A percentile compares a stretch with the other conserved stretches of the same genome.
Conservation (phyloP, 2,797 vertebrate genomes). For the Catamblyrhynchus diadema region DNA sequence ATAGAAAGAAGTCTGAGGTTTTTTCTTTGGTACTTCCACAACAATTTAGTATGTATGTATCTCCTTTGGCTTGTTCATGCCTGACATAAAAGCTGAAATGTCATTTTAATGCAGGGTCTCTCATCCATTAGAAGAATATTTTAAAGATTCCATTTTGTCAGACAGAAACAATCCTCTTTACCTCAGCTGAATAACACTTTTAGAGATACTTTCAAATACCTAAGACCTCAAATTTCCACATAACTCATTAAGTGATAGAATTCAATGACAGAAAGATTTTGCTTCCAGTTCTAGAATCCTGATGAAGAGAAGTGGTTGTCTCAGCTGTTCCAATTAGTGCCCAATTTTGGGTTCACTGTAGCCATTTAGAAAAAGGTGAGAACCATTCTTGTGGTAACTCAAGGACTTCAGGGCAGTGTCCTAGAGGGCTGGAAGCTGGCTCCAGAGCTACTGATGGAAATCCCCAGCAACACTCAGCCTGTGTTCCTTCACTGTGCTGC, state of each 20-base stretch:
- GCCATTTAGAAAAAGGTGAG: not conserved
- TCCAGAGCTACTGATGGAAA: not conserved
- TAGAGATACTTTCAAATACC: not conserved
- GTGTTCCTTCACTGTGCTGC: not conserved
- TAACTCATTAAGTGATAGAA: not conserved
- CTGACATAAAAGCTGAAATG: conserved; percentile 8
- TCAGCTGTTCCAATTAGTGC: not conserved
- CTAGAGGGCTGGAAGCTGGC: not conserved
- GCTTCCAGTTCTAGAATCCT: not conserved
- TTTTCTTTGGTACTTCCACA: not conserved
- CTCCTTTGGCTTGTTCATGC: conserved; percentile 2
- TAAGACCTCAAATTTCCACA: not conserved
- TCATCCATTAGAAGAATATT: not conserved
- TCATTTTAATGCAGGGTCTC: not conserved
- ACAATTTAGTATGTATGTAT: not conserved
- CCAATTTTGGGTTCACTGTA: not conserved
- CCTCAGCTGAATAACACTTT: not conserved
- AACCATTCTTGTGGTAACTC: not conserved
- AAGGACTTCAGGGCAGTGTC: not conserved
- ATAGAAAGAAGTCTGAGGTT: not conserved
- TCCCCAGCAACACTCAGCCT: not conserved
- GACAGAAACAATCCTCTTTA: not conserved
- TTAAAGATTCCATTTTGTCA: not conserved
- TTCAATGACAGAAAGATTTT: not conserved
- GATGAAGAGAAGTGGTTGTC: not conserved